Conservation (phyloP, 2,113 vertebrate genomes). For the Epinephelus lanceolatus region DNA sequence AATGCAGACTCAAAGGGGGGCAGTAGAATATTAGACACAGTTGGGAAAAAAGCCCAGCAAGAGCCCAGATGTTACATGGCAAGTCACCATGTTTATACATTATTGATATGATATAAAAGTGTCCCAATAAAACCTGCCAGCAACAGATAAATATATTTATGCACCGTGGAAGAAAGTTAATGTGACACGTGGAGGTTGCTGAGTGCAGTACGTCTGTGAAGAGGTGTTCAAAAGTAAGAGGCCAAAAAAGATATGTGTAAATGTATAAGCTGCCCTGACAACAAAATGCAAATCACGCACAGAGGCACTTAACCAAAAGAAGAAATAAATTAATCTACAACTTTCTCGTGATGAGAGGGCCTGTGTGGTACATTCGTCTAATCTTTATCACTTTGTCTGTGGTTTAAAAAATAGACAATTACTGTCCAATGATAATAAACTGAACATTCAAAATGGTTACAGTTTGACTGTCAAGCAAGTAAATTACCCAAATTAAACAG, state of each 20-base stretch:
- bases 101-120: constrained; percentile 81
- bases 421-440: not conserved
- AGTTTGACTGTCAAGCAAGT: not conserved
- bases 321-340: not conserved
- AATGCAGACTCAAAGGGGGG: not conserved
- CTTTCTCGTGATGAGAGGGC: no score
- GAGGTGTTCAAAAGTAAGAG: constrained; percentile 1
- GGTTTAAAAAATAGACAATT: not conserved
- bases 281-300: not conserved
- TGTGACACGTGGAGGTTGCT: constrained; percentile 64
- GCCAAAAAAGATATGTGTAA: not conserved
- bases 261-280: not conserved
- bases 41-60: constrained; percentile 8
- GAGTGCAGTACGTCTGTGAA: constrained; percentile 29
- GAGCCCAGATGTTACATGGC: constrained; percentile 56
- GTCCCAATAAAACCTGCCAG: constrained; percentile 73
- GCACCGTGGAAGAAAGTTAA: constrained; percentile 62
- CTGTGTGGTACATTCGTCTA: not conserved
- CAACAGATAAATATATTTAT: constrained; percentile 77
- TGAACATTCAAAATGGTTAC: not conserved
- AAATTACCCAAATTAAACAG: not conserved
- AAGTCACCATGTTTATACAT: constrained; percentile 68
- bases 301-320: not conserved
- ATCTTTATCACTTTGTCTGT: not conserved
- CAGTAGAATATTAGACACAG: constrained; percentile 27